These are phyloP conservation scores for Muraenolepis orangiensis DNA, from an alignment of 2,797 vertebrate species.

Conservation along the genomic window DNA sequence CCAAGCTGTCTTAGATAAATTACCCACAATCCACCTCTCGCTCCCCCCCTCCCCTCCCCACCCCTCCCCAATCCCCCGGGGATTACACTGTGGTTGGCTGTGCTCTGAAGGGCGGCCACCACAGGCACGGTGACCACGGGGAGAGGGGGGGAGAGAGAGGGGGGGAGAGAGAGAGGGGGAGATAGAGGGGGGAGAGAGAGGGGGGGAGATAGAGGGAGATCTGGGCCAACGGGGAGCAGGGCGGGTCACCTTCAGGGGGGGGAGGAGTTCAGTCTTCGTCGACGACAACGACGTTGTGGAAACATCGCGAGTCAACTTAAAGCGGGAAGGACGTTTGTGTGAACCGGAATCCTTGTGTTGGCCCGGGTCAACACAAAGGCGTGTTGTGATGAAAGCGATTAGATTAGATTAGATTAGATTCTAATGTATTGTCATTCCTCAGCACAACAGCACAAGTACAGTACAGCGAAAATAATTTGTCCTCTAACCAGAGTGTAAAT, in stretches of 20 bases:
- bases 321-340: neutral
- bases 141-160: too few relatives aligned
- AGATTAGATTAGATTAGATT: too few relatives aligned
- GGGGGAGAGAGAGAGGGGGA: neutral
- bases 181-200: too few relatives aligned
- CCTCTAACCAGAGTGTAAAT: too few relatives aligned
- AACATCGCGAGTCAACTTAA: neutral
- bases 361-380: neutral
- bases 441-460: too few relatives aligned
- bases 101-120: conserved; percentile 31
- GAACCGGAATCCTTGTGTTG: neutral
- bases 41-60: neutral
- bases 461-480: too few relatives aligned
- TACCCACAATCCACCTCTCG: conserved; percentile 35
- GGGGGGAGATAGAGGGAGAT: too few relatives aligned
- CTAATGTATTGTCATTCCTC: too few relatives aligned
- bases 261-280: neutral
- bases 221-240: too few relatives aligned
- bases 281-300: neutral
- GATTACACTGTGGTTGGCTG: conserved; percentile 29
- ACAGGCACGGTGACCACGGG: conserved; percentile 27
- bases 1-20: conserved; percentile 32
- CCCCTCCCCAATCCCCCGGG: neutral
- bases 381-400: too few relatives aligned
- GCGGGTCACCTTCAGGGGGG: too few relatives aligned